Evolutionary conservation across 2,888 invertebrate genomes (phyloP), one percentile per base, ranked within the genome.

Genomic region (Spatulosminthurus flaviceps): DNA sequence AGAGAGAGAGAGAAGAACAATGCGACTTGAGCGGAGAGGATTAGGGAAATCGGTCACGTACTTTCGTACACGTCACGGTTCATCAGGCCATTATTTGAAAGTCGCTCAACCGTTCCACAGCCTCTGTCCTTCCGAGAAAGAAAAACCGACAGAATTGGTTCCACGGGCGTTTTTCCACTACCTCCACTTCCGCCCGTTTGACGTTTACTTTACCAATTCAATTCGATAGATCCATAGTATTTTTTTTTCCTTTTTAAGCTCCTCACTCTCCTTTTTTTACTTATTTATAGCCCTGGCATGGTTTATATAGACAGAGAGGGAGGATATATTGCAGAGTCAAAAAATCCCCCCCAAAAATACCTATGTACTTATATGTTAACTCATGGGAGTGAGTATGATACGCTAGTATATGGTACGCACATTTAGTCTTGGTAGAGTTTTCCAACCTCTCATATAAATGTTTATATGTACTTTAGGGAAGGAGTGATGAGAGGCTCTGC

Each of bases 1-100:
- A 51, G 51, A n/a, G n/a, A 51, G 51, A 51, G 51, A 51, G 51
- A 51, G 19, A n/a, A 51, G 51, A 51, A 51, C 51, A 51, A 64
- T 73, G 73, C 28, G 73, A 60, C 34, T 29, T 74, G 60, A 74
- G 74, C 74, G 74, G 61, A 41, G 60, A 74, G 71, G 42, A 72
- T 72, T 72, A 72, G 71, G 76, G 76, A 76, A 76, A 76, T 76
- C 76, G 77, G 70, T 77, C 77, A 77, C 77, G 77, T 77, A 77
- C n/a, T 77, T 71, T 77, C 71, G 70, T 77, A 51, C 71, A 67
- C 51, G 77, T 71, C 77, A 77, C 60, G 77, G 77, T 77, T 77
- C 77, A 77, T 77, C 77, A 77, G 77, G 61, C 71, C 71, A 77
- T 77, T 74, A 74, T 74, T 64, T 74, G 74, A 74, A 61, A 74